A percentile compares a stretch with the other conserved stretches of the same genome.
Conservation (phyloP, 2,797 vertebrate species). For the Hemibagrus guttatus region DNA sequence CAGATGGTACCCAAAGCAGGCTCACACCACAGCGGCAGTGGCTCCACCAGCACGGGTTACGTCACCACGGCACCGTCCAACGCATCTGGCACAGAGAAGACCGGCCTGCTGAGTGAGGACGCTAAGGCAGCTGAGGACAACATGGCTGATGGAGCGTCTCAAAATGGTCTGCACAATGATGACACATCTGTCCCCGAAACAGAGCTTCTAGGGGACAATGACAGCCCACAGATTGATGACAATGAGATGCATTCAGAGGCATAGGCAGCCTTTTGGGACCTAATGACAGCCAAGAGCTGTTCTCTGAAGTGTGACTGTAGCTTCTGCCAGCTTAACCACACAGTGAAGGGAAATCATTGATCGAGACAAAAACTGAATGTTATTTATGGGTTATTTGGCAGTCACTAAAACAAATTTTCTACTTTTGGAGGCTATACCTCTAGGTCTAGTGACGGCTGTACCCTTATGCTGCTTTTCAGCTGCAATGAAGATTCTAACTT, state of each 20-base stretch:
- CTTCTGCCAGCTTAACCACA: constrained; percentile 55
- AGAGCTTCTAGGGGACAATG: constrained; percentile 88
- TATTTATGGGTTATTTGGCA: constrained; percentile 58
- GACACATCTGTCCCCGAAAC: constrained; percentile 87
- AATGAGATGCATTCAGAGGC: constrained; percentile 77
- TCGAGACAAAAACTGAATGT: constrained; percentile 64
- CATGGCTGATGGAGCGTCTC: constrained; percentile 71
- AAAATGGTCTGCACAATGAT: constrained; percentile 78
- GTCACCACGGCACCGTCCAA: constrained; percentile 92
- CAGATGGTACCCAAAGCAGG: constrained; percentile 84
- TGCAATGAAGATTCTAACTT: constrained; percentile 58
- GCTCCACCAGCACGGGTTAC: constrained; percentile 95
- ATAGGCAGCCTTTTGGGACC: constrained; percentile 60
- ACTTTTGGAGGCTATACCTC: constrained; percentile 49
- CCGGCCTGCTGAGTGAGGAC: constrained; percentile 78
- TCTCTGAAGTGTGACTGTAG: constrained; percentile 54
- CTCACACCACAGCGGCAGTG: constrained; percentile 93
- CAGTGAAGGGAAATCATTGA: constrained; percentile 66
- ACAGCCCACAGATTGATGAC: constrained; percentile 80
- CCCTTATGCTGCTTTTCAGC: constrained; percentile 37
- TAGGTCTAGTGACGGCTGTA: constrained; percentile 33
- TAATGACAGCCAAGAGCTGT: constrained; percentile 46
- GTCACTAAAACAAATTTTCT: constrained; percentile 47
- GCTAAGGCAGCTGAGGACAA: constrained; percentile 72
- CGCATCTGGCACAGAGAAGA: constrained; percentile 81